These are phyloP conservation scores for Steinernema scapterisci DNA, from an alignment of 2,888 invertebrate genomes.

Conservation along the genomic window DNA sequence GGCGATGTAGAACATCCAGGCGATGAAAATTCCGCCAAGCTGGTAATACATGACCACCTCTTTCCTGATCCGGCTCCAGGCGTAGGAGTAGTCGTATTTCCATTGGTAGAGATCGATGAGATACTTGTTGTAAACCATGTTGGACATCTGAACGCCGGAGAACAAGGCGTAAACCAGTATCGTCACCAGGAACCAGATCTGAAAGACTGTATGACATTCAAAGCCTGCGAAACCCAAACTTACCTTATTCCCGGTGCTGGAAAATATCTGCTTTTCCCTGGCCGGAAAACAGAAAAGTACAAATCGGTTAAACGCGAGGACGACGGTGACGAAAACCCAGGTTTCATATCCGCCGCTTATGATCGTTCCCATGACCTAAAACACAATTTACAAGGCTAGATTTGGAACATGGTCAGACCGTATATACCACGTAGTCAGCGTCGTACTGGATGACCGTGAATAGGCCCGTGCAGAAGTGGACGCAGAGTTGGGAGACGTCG, in stretches of 20 bases:
- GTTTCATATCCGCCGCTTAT: background rate
- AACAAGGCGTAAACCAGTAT: background rate
- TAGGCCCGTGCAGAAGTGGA: background rate
- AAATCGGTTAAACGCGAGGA: constrained; percentile 9
- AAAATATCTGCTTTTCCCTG: background rate
- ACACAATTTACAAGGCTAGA: background rate
- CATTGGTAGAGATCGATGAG: background rate
- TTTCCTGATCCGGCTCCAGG: background rate
- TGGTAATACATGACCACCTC: background rate
- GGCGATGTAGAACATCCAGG: constrained; percentile 18
- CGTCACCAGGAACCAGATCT: background rate
- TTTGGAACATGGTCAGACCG: background rate
- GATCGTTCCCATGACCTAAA: constrained; percentile 1
- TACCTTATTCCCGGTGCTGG: background rate
- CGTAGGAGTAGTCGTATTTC: constrained; percentile 11
- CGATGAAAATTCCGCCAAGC: background rate
- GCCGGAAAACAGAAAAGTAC: background rate
- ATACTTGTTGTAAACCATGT: background rate
- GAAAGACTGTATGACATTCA: background rate
- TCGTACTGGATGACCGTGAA: constrained; percentile 11
- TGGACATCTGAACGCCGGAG: background rate
- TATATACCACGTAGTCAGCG: background rate
- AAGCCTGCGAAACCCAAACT: too few relatives aligned
- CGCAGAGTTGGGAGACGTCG: background rate
- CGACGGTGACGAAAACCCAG: constrained; percentile 2